Percentiles rank a stretch among this genome's conserved stretches.
Evolutionary conservation across 2,888 invertebrate species (phyloP).

Genomic region (Papilio demoleus): DNA sequence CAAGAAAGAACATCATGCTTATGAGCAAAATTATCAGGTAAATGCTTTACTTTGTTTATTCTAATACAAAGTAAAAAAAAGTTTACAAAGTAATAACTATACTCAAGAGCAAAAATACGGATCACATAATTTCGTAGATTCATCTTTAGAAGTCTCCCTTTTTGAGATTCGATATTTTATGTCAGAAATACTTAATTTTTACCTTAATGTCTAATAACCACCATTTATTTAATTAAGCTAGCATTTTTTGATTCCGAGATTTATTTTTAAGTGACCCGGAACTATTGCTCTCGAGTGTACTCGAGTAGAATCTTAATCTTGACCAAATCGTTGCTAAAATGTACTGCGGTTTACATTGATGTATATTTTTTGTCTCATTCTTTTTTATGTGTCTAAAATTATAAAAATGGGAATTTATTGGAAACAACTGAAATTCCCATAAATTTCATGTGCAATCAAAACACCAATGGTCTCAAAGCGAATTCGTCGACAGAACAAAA

Average conservation of each 20-base stretch:
- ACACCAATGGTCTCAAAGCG: constrained; percentile 1
- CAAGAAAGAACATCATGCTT: constrained; percentile 3
- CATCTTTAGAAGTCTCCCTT: no score
- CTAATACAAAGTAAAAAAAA: neutral
- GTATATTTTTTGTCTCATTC: neutral
- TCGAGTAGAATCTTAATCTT: no score
- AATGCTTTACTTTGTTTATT: neutral
- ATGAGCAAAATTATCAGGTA: neutral
- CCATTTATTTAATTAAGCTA: no score
- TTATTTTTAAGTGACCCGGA: no score
- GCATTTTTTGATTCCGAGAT: no score
- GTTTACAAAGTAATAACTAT: neutral
- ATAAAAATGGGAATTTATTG: neutral
- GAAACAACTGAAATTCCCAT: constrained; percentile 23
- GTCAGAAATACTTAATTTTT: no score
- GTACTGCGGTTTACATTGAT: neutral
- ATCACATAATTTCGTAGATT: no score
- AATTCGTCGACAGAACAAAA: constrained; percentile 28
- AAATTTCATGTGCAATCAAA: constrained; percentile 20
- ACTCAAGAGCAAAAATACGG: no score
- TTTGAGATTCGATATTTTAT: no score
- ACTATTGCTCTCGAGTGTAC: no score
- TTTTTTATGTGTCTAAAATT: neutral
- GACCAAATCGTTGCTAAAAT: neutral
- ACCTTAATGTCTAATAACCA: no score